Base-by-base conservation (phyloP, 2,113 vertebrate genomes). In the Cephalopterus ornatus region DNA sequence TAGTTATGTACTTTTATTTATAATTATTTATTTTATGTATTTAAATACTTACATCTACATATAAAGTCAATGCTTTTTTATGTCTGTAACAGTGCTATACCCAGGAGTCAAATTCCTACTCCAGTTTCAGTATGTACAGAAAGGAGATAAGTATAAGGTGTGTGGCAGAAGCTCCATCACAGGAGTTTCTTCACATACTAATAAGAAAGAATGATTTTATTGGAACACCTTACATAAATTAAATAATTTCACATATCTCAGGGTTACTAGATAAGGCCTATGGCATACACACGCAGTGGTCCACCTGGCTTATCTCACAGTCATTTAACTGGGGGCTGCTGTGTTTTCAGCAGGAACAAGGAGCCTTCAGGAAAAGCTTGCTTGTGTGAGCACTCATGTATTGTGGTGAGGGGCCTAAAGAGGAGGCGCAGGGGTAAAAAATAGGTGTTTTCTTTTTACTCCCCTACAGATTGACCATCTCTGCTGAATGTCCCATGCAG, bases 401-500 rank as follows among this genome's bases (percentile, higher is more conserved):
- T 28, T 58, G 37, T 5, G 1, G 32, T 30, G 16, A 89, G 24
- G 6, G 10, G 14, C 42, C 56, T 72, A 32, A 46, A 74, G 19
- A 50, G 42, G 74, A 58, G 55, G 41, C 0, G 0, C 3, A 2
- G 8, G 0, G 5, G 2, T 23, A 42, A 46, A 41, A 41, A 46
- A 59, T 1, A 75, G 30, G 12, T 37, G n/a, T 91, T 82, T 74
- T 79, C 9, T 95, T 86, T 96, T 72, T 85, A 84, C 11, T 95
- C 74, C 91, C 20, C 93, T 15, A 35, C 98, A 99, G 99, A 95
- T 77, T 99, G 97, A 99, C 99, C 12, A 99, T 99, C 96, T 99
- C 99, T 84, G 99, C 99, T 8, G 99, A 99, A 89, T 99, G 99
- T 74, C 99, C 99, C 50, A 99, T 99, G 99, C 99, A 99, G 73